Conservation (phyloP, 2,797 vertebrate genomes). For the Lindbergichthys nudifrons region DNA sequence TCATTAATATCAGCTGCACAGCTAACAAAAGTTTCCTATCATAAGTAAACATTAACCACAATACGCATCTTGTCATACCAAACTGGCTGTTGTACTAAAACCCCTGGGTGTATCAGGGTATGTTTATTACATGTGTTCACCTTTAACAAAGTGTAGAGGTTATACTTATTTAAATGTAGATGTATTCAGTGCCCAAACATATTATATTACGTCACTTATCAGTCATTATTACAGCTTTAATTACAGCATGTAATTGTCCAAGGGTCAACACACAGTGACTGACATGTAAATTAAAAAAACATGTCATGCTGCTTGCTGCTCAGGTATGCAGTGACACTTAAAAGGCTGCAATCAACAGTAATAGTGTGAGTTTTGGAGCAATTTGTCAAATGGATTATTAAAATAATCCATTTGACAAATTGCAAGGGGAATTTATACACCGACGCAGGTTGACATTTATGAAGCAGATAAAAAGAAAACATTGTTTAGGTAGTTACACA, state of each 20-base stretch:
- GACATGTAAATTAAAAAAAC: no score
- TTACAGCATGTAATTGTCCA: slow-evolving; percentile 34
- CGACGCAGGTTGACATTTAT: not conserved
- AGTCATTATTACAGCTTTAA: slow-evolving; percentile 36
- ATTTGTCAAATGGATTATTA: slow-evolving; percentile 29
- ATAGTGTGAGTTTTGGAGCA: slow-evolving; percentile 35
- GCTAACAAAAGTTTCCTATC: not conserved
- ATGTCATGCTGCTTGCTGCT: slow-evolving; percentile 4
- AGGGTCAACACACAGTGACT: no score
- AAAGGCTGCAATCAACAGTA: slow-evolving; percentile 29
- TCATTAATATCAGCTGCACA: not conserved
- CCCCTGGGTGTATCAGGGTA: not conserved
- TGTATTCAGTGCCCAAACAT: slow-evolving; percentile 20
- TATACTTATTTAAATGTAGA: slow-evolving; percentile 9
- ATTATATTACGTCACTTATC: slow-evolving; percentile 18
- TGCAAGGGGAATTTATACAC: slow-evolving; percentile 13
- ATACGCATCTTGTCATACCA: not conserved
- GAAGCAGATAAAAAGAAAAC: not conserved
- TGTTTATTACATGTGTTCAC: not conserved
- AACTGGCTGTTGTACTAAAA: not conserved
- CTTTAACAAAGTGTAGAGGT: slow-evolving; percentile 1
- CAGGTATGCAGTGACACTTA: slow-evolving; percentile 12
- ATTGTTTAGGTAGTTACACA: not conserved
- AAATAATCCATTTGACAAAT: not conserved
- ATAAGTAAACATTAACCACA: not conserved